A percentile compares a stretch with the other conserved stretches of the same genome.
Evolutionary conservation across 1,140 invertebrate genomes (phyloP).

Genomic region (Drosophila ironensis): DNA sequence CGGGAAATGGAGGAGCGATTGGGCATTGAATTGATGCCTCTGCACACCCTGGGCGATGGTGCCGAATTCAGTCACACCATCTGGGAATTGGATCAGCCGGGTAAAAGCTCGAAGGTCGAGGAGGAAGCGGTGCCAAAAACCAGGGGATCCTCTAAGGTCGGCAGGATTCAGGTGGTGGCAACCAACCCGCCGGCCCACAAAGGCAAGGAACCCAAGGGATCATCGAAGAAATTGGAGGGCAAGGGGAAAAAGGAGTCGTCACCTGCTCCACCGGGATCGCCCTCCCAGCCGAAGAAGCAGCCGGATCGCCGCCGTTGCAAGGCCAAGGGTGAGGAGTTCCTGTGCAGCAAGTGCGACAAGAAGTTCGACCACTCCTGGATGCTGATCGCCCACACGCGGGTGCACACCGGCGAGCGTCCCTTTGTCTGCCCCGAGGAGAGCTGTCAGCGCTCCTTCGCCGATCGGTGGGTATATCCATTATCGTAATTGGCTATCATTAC

Average conservation of each 20-base stretch:
- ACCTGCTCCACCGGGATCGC: background rate
- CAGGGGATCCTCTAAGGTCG: background rate
- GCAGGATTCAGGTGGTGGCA: constrained; percentile 29
- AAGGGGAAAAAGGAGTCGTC: background rate
- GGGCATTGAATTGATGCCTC: constrained; percentile 37
- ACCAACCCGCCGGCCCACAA: too few species aligned
- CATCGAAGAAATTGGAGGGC: background rate
- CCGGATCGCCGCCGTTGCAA: constrained; percentile 33
- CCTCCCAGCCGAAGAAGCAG: constrained; percentile 7
- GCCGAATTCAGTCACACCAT: constrained; percentile 55
- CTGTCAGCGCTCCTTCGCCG: constrained; percentile 88
- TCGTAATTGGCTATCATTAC: background rate
- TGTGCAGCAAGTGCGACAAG: constrained; percentile 83
- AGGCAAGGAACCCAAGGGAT: too few species aligned
- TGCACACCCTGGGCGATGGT: background rate
- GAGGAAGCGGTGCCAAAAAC: background rate
- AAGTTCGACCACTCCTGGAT: constrained; percentile 87
- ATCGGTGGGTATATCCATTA: constrained; percentile 83
- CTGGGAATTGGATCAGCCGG: constrained; percentile 42
- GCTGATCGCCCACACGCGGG: constrained; percentile 86
- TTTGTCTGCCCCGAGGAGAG: constrained; percentile 85
- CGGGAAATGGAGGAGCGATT: constrained; percentile 41
- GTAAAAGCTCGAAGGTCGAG: background rate
- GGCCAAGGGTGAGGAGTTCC: constrained; percentile 41
- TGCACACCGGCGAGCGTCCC: constrained; percentile 88